Base-by-base conservation (phyloP, 30 jellyfish, hydroid and myxozoan species). In the Morbakka virulenta region DNA sequence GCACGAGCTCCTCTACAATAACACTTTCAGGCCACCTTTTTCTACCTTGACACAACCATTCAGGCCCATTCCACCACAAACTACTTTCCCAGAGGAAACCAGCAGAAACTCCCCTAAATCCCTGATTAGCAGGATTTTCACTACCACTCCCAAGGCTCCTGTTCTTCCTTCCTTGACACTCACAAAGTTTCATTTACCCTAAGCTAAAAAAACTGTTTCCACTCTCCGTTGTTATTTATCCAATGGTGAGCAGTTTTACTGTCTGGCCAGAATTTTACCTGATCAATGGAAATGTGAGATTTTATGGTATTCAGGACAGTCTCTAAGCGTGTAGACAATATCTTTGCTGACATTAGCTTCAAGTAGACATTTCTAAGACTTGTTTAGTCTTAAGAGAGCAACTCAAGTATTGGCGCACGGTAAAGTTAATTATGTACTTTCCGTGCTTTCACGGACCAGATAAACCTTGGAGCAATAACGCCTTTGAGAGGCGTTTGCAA, bases 41-140 rank as follows among this genome's bases (percentile, higher is more conserved):
- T 50, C 51, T 48, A 28, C 63, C 90, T 35, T 49, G 25, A 11
- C 76, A 29, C 1, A 79, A 41, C 90, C 83, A 79, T 9, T 29
- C 23, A 27, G 90, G 90, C 24, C 86, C 90, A 50, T 79, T 47
- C 90, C 90, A 79, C n/a, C 90, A 79, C 65, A 79, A 35, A 35
- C 30, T 41, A 32, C 67, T 36, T 20, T 49, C 35, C 25, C 24
- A 25, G 24, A 79, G 74, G 14, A 25, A 21, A 17, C 63, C 35
- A 4, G 83, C 82, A 0, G 85, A 50, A 67, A n/a, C n/a, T 12
- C 91, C 86, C 30, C 91, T 69, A 49, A 84, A 67, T 32, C 84
- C 86, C 11, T 66, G 22, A 35, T 80, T 84, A 4, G 86, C 91
- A 80, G 91, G 91, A 72, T 68, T 68, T 53, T 67, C 91, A 27